Conservation (phyloP, 2,797 vertebrate genomes). For the Sebastiscus albofasciatus region DNA sequence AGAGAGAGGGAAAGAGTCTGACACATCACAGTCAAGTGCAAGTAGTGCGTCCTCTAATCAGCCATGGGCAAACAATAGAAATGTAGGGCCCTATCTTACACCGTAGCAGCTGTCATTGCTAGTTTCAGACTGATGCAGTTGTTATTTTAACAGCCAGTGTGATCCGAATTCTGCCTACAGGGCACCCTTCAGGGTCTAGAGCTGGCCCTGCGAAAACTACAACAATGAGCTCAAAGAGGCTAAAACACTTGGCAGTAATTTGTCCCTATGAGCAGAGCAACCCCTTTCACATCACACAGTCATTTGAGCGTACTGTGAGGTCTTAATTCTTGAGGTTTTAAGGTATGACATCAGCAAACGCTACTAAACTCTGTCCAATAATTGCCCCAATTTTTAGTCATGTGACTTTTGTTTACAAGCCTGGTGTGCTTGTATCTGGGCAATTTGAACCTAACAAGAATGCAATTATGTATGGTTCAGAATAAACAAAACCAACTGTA, state of each 20-base stretch:
- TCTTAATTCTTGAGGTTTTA: not conserved
- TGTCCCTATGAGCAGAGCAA: not conserved
- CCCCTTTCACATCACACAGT: not conserved
- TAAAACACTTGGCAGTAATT: not conserved
- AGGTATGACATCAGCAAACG: not conserved
- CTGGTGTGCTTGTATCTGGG: not conserved
- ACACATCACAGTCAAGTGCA: not conserved
- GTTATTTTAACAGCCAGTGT: no score
- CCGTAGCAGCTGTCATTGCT: no score
- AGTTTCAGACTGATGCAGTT: no score
- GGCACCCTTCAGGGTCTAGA: no score
- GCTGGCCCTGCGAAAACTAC: no score
- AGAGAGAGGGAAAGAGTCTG: not conserved
- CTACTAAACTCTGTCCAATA: not conserved
- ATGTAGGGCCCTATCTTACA: no score
- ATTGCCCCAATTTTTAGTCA: not conserved
- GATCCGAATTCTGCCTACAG: no score
- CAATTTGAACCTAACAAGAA: slow-evolving; percentile 20
- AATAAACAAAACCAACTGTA: slow-evolving; percentile 40
- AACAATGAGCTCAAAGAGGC: no score
- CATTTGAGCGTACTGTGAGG: not conserved
- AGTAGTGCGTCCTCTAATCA: not conserved
- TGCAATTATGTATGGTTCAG: slow-evolving; percentile 11
- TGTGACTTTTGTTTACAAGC: slow-evolving; percentile 5
- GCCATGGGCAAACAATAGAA: not conserved